Evolutionary conservation across 2,113 vertebrate species (phyloP), one percentile per base, ranked within the genome.

Genomic region (Glaucomys volans): DNA sequence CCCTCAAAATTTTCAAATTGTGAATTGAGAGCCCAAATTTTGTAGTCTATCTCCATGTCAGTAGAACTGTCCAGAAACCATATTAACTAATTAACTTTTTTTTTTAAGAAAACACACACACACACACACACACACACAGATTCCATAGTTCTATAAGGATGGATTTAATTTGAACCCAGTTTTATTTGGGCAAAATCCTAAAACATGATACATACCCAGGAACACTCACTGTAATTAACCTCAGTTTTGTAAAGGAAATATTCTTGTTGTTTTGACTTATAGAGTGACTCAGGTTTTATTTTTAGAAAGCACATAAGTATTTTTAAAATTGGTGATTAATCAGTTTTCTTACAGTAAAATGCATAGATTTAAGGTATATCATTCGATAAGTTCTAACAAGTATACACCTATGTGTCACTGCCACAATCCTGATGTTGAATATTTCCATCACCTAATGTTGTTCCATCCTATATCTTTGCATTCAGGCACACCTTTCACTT

Each of bases 141-240:
- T 82, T 24, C 30, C 4, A 9, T 20, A 59, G 54, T 86, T 66
- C 95, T 77, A 44, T 11, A 35, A 74, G n/a, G 40, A 62, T 88
- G 57, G 30, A 32, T 93, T 80, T 92, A 5, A 93, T 72, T 87
- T 87, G 82, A 91, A 95, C 30, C 20, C 18, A 28, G 16, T 92
- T 26, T 82, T 94, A 76, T 77, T 17, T 77, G 52, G 40, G 16
- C 91, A 50, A 95, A 87, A 77, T 82, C 42, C 52, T 86, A 42
- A 8, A 77, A 77, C 18, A 6, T 57, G 5, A 30, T 94, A 16
- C 64, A 16, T 85, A 16, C 50, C 14, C 37, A 67, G 74, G 54
- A 9, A 87, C 80, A 95, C 12, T 80, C 35, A 47, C 26, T 77
- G 90, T 57, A 92, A n/a, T 57, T 62, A 90, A 88, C 77, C 2